Evolutionary conservation across 2,113 vertebrate species (phyloP).

Genomic region (Python bivittatus): DNA sequence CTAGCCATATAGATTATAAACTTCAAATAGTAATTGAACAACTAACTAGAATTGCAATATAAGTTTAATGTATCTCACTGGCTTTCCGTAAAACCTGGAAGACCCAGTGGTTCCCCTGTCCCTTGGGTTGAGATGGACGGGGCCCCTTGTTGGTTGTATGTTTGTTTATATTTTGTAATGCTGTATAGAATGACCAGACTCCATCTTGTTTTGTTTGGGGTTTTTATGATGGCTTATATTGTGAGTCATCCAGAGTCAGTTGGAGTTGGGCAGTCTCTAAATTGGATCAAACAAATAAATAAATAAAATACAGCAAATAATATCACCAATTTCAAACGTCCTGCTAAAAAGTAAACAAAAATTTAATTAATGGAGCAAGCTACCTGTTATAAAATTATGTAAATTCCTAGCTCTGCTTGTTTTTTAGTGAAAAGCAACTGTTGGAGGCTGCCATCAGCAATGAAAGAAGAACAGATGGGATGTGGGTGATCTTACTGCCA

Average conservation of each 20-base stretch:
- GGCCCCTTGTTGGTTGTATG: neutral
- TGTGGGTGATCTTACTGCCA: neutral
- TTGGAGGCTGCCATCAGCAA: neutral
- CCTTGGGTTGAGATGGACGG: neutral
- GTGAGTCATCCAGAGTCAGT: neutral
- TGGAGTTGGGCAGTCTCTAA: neutral
- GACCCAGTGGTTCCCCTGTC: neutral
- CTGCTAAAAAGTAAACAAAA: neutral
- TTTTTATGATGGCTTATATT: neutral
- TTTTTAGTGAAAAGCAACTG: neutral
- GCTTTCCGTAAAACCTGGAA: neutral
- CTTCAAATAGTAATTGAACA: neutral
- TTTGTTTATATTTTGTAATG: neutral
- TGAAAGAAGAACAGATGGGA: neutral
- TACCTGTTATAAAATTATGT: neutral
- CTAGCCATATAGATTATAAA: neutral
- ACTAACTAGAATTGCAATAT: neutral
- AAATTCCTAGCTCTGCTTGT: neutral
- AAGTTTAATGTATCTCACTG: neutral
- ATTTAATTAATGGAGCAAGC: neutral
- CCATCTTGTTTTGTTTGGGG: neutral
- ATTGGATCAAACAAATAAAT: neutral
- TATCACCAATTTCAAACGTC: neutral
- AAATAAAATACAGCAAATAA: neutral
- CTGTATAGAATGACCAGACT: neutral